phyloP scores from a whole-genome alignment of 2,888 invertebrate species.

The Unio delphinus region DNA sequence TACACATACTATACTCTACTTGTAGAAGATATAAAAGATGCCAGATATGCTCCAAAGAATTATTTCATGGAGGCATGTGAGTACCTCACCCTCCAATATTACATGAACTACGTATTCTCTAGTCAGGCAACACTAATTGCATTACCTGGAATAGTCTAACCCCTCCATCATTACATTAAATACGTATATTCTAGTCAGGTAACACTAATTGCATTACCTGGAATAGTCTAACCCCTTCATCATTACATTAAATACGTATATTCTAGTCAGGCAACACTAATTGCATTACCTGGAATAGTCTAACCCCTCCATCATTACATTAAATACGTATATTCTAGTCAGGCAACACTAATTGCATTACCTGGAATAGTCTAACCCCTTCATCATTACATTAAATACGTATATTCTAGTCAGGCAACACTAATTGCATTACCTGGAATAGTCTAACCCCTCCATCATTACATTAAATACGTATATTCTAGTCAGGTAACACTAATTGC shows the following conservation, averaged over 20 bases:
- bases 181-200: too few species aligned
- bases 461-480: background rate
- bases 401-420: too few species aligned
- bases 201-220: background rate
- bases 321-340: too few species aligned
- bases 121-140: background rate
- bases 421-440: slow-evolving; percentile 8
- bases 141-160: too few species aligned
- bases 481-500: background rate
- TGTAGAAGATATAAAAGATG: slow-evolving; percentile 53
- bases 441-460: background rate
- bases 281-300: too few species aligned
- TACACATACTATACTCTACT: slow-evolving; percentile 55
- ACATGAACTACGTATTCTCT: background rate
- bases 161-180: too few species aligned
- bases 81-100: slow-evolving; percentile 14
- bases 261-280: too few species aligned
- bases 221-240: background rate
- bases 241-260: too few species aligned
- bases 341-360: too few species aligned
- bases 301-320: too few species aligned
- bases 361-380: too few species aligned
- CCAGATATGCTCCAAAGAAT: slow-evolving; percentile 45
- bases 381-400: too few species aligned
- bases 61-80: slow-evolving; percentile 69